These are phyloP conservation scores for Callospermophilus lateralis DNA, from an alignment of 2,113 vertebrate genomes.

Conservation along the genomic window DNA sequence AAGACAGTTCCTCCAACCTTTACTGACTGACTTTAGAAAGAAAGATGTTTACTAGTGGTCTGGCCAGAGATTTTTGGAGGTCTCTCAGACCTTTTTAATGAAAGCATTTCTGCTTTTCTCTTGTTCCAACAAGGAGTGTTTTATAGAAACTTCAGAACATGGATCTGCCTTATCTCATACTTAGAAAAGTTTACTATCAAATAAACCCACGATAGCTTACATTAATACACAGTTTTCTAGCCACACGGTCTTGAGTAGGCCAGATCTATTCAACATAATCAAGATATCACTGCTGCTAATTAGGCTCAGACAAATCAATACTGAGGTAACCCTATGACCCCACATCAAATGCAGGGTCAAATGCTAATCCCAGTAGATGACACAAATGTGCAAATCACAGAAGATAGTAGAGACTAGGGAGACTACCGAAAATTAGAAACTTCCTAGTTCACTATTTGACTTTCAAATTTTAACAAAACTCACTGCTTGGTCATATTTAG, in stretches of 20 bases:
- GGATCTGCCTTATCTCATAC: neutral
- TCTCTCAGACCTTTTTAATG: neutral
- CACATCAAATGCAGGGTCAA: neutral
- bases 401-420: neutral
- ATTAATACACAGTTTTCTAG: neutral
- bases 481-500: neutral
- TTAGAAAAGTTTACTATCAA: conserved; percentile 10
- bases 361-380: neutral
- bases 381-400: neutral
- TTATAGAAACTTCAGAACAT: neutral
- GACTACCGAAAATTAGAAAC: neutral
- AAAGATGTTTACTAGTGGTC: neutral
- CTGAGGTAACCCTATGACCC: neutral
- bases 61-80: neutral
- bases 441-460: neutral
- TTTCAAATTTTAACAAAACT: conserved; percentile 32
- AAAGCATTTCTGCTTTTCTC: neutral
- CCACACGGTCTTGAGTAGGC: neutral
- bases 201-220: neutral
- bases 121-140: neutral
- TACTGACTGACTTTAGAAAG: neutral
- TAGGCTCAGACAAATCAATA: neutral
- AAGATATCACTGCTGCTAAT: neutral
- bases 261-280: neutral
- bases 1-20: neutral